Conservation (phyloP, 2,888 invertebrate species). For the Caenorhabditis plicata region DNA sequence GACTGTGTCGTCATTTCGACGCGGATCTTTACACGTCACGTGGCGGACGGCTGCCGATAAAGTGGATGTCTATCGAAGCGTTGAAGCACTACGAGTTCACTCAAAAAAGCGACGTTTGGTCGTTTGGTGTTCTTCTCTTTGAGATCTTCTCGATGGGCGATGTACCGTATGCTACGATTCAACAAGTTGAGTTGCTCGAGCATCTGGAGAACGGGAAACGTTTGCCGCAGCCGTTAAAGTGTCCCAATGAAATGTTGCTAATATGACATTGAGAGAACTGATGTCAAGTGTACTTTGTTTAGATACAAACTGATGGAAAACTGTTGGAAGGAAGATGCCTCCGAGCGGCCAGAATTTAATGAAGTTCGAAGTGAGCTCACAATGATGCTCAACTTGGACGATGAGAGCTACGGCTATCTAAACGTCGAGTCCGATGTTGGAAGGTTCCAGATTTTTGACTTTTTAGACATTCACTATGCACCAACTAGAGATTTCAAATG, state of each 20-base stretch:
- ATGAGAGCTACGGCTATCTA: constrained; percentile 46
- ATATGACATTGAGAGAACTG: neutral
- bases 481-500: no score
- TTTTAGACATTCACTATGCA: no score
- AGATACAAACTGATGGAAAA: constrained; percentile 44
- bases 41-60: constrained; percentile 54
- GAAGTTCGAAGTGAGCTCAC: constrained; percentile 24
- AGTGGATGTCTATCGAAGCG: constrained; percentile 58
- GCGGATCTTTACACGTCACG: constrained; percentile 52
- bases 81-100: constrained; percentile 53
- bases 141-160: constrained; percentile 56
- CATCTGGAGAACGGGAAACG: constrained; percentile 44
- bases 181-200: constrained; percentile 50
- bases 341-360: constrained; percentile 36
- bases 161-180: constrained; percentile 47
- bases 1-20: constrained; percentile 52
- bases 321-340: constrained; percentile 34
- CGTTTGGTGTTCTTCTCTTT: constrained; percentile 49
- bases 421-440: constrained; percentile 18
- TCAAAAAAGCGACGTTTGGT: constrained; percentile 53
- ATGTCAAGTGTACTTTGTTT: constrained; percentile 1
- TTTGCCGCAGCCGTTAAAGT: constrained; percentile 39
- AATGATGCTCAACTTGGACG: constrained; percentile 43
- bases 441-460: no score
- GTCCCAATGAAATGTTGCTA: constrained; percentile 51